A percentile compares a stretch with the other conserved stretches of the same genome.
Conservation (phyloP, 2,888 invertebrate species). For the Eremobia ochroleuca region DNA sequence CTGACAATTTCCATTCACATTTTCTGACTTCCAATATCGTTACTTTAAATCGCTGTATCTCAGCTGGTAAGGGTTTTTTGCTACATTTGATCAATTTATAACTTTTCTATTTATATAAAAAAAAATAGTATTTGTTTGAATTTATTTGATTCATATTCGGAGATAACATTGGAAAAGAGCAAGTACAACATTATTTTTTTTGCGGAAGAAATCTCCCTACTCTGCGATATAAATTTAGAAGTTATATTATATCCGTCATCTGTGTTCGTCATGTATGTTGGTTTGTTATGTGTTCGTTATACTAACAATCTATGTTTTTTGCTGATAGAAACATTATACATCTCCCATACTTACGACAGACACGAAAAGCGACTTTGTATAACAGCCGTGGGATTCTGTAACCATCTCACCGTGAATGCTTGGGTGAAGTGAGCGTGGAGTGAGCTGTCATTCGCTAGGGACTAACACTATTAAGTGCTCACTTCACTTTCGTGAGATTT, state of each 20-base stretch:
- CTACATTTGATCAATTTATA: slow-evolving; percentile 56
- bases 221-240: not conserved
- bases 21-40: slow-evolving; percentile 65
- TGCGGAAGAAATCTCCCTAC: not conserved
- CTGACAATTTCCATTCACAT: slow-evolving; percentile 60
- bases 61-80: slow-evolving; percentile 32
- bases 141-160: slow-evolving; percentile 14
- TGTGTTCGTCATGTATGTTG: not conserved
- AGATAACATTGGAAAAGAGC: not conserved
- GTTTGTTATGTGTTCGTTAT: not conserved
- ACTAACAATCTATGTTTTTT: not conserved
- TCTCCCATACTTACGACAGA: not conserved
- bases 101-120: slow-evolving; percentile 27
- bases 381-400: too few species aligned
- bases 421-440: too few species aligned
- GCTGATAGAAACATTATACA: not conserved
- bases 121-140: slow-evolving; percentile 10
- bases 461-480: too few species aligned
- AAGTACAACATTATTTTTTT: not conserved
- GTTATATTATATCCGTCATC: not conserved
- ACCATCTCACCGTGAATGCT: too few species aligned
- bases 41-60: slow-evolving; percentile 62
- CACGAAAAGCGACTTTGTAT: not conserved
- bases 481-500: too few species aligned
- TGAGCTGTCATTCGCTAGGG: too few species aligned